These are phyloP conservation scores for Apaloderma vittatum DNA, from an alignment of 2,113 vertebrate genomes.

Conservation along the genomic window DNA sequence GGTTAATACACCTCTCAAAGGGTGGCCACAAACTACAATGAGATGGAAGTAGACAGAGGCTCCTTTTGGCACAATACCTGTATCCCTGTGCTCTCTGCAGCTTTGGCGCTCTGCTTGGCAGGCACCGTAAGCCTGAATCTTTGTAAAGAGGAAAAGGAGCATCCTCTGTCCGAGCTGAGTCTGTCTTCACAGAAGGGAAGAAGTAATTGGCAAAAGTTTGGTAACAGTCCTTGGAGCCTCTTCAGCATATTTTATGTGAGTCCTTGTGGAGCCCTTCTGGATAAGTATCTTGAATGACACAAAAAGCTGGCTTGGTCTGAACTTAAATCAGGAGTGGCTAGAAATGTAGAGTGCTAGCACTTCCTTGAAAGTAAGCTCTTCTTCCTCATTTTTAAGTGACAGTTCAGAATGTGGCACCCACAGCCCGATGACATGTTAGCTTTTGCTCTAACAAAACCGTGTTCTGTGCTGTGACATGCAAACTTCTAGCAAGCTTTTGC, in stretches of 20 bases:
- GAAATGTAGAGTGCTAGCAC: neutral
- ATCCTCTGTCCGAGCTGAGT: rapidly evolving
- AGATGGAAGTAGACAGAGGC: neutral
- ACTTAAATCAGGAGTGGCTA: neutral
- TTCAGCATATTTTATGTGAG: neutral
- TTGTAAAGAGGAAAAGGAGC: conserved; percentile 43
- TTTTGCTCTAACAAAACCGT: neutral
- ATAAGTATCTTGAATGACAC: neutral
- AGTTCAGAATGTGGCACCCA: neutral
- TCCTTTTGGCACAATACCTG: neutral
- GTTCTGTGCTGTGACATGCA: rapidly evolving
- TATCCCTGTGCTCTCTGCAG: conserved; percentile 29
- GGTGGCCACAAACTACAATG: neutral
- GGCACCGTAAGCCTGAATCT: neutral
- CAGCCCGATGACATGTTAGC: neutral
- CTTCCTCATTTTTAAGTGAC: neutral
- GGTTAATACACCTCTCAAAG: neutral
- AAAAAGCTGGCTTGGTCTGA: neutral
- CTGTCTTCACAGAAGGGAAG: neutral
- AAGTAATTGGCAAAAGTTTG: rapidly evolving
- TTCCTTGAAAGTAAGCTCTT: neutral
- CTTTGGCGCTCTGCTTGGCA: neutral
- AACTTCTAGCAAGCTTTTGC: neutral
- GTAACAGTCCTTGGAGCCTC: neutral
- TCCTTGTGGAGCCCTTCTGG: neutral